These are phyloP conservation scores for Melanotaenia parkinsoni DNA, from an alignment of 2,797 vertebrate species.

Conservation along the genomic window DNA sequence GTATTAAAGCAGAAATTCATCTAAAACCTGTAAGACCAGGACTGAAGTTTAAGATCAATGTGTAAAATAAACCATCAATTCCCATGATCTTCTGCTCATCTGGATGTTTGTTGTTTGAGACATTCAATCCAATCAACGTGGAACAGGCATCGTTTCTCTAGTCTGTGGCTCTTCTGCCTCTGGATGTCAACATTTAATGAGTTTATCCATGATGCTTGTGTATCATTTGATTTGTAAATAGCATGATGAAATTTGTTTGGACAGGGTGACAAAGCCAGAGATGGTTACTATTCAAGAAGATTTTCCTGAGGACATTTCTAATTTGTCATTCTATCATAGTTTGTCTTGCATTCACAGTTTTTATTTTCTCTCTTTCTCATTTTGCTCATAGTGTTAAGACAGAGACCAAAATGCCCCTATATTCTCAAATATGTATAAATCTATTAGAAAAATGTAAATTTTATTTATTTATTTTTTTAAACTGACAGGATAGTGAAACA, in stretches of 20 bases:
- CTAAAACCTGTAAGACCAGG: too few species aligned
- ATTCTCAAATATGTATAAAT: neutral
- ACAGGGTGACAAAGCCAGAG: neutral
- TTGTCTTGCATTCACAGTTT: conserved; percentile 31
- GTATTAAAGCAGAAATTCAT: too few species aligned
- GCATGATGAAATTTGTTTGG: conserved; percentile 26
- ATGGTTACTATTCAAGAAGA: conserved; percentile 18
- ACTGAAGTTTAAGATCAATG: too few species aligned
- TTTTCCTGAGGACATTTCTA: conserved; percentile 35
- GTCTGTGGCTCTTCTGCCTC: conserved; percentile 29
- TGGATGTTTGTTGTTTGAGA: conserved; percentile 38
- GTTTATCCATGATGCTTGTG: conserved; percentile 15
- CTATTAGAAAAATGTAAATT: conserved; percentile 22
- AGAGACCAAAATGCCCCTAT: too few species aligned
- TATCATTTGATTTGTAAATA: conserved; percentile 36
- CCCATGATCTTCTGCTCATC: conserved; percentile 55
- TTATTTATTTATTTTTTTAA: neutral
- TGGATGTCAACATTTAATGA: conserved; percentile 37
- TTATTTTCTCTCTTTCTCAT: neutral
- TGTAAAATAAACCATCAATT: too few species aligned
- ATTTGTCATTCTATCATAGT: conserved; percentile 40
- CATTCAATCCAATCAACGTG: conserved; percentile 40
- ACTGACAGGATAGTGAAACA: conserved; percentile 17
- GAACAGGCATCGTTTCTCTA: conserved; percentile 21
- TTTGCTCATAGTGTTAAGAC: too few species aligned